These are phyloP conservation scores for Typhlichthys subterraneus DNA, from an alignment of 2,797 vertebrate genomes.

Conservation along the genomic window DNA sequence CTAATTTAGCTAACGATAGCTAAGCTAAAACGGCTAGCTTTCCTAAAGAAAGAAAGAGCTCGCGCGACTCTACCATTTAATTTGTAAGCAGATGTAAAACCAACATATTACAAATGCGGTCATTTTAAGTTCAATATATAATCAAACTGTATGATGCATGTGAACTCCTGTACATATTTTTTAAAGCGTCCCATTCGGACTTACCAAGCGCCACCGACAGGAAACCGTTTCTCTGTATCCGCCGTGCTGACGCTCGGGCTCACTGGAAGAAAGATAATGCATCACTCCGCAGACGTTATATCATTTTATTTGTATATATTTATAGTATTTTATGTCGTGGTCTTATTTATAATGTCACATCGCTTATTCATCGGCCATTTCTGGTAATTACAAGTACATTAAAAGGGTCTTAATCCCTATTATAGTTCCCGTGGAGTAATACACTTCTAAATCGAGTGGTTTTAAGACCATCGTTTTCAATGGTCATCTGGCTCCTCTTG, in stretches of 20 bases:
- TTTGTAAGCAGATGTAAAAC: not conserved
- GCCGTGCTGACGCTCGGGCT: conserved; percentile 33
- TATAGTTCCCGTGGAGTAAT: conserved; percentile 72
- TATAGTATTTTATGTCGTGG: not conserved
- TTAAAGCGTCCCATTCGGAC: conserved; percentile 35
- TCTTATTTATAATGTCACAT: not conserved
- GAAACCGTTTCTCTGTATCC: conserved; percentile 54
- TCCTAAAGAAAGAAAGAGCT: conserved; percentile 64
- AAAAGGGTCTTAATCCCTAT: not conserved
- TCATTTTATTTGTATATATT: rapidly evolving
- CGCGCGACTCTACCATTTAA: conserved; percentile 16
- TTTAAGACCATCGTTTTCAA: conserved; percentile 80
- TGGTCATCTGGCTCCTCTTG: conserved; percentile 61
- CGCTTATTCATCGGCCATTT: not conserved
- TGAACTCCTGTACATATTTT: conserved; percentile 6
- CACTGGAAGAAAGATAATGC: conserved; percentile 9
- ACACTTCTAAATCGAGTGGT: conserved; percentile 12
- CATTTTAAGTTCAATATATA: not conserved
- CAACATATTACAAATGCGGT: not conserved
- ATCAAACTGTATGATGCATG: conserved; percentile 13
- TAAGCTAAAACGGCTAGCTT: conserved; percentile 42
- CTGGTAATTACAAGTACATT: not conserved
- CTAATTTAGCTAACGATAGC: conserved; percentile 31
- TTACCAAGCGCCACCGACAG: conserved; percentile 66
- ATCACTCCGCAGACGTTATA: conserved; percentile 45